These are phyloP conservation scores for Phyllostomus discolor DNA, from an alignment of 2,113 vertebrate species.

Conservation along the genomic window DNA sequence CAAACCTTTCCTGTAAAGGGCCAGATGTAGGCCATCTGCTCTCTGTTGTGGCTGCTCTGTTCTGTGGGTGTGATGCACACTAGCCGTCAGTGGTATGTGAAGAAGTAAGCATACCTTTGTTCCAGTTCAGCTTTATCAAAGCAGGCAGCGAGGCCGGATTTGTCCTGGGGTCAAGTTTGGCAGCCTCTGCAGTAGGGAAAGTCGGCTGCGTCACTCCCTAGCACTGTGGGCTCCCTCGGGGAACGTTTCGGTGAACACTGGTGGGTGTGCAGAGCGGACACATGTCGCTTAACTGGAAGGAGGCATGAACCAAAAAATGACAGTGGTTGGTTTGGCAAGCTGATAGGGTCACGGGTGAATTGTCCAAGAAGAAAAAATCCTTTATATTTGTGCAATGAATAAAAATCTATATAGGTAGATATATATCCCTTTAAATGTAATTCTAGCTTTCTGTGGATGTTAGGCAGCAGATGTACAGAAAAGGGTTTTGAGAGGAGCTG, in stretches of 20 bases:
- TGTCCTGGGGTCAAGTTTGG: neutral
- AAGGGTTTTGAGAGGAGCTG: neutral
- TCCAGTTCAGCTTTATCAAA: neutral
- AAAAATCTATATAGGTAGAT: neutral
- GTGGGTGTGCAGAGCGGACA: neutral
- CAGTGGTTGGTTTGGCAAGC: neutral
- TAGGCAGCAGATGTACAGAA: conserved; percentile 41
- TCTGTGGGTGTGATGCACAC: neutral
- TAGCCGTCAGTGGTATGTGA: neutral
- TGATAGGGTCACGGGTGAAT: neutral
- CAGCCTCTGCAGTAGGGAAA: neutral
- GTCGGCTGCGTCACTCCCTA: rapidly evolving
- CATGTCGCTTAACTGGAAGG: neutral
- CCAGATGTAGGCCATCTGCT: neutral
- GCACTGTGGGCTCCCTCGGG: neutral
- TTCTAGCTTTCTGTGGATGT: conserved; percentile 19
- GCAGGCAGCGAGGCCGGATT: neutral
- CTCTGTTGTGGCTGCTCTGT: neutral
- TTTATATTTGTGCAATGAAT: neutral
- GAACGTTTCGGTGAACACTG: rapidly evolving
- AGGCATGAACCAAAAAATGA: neutral
- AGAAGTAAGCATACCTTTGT: neutral
- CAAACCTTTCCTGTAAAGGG: neutral
- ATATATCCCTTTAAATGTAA: neutral
- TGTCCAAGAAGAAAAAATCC: neutral